Base-by-base conservation (phyloP, 2,113 vertebrate genomes). In the Gobio gobio region DNA sequence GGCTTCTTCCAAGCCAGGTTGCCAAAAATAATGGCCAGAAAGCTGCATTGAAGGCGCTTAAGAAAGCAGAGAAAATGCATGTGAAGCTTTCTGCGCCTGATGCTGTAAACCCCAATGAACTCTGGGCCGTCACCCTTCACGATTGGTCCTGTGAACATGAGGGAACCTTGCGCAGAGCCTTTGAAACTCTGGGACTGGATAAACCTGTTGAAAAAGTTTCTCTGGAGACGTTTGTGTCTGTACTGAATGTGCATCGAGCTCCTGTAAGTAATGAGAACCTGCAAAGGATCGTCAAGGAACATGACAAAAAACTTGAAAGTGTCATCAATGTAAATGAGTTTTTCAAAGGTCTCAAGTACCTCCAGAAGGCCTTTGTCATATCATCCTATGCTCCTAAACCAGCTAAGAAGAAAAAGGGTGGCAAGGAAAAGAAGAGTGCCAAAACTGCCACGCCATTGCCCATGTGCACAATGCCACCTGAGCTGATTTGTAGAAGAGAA, bases 101-200 rank as follows among this genome's bases (percentile, higher is more conserved):
- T 4, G 90, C 61, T 4, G 86, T 93, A 80, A 94, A 96, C 29
- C 93, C 92, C 1, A 96, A 94, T 29, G 91, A 92, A 0, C 80
- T 7, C 8, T 96, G 94, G 95, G 94, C 94, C 0, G 49, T 96
- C 14, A 90, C 87, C 45, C 92, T 97, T 1, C 96, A 97, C 0
- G 96, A 97, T 24, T 97, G 96, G 96, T 94, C 95, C 1, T 2
- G 86, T 43, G 95, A 95, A 87, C 93, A 95, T 0, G 90, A 96
- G 89, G 24, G 59, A 2, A 54, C 51, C 9, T 92, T 97, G 26
- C 85, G 87, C 4, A 89, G 90, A 47, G 76, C 74, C 0, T 92
- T 97, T 36, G 86, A 91, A 0, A 51, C 12, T 1, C 59, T 40
- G 40, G 83, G 86, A 3, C 93, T 87, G 0, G 91, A 94, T 1